These are phyloP conservation scores for Pemphredon lugubris DNA, from an alignment of 2,888 invertebrate genomes.

Conservation along the genomic window DNA sequence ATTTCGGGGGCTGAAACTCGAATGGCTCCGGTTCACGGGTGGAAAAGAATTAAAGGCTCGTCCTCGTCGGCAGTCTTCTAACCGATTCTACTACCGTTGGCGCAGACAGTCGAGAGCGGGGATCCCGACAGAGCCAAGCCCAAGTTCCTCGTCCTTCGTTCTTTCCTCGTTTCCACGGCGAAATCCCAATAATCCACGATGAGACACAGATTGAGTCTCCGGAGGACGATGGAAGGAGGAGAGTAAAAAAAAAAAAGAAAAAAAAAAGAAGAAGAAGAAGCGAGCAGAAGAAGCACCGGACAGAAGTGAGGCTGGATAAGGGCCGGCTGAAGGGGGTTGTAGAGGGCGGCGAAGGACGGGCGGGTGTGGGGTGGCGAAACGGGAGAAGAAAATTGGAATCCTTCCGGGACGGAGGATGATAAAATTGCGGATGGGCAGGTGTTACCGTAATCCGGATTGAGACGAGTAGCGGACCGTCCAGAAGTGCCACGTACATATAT, in stretches of 20 bases:
- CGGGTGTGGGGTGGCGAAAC: constrained; percentile 48
- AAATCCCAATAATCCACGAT: constrained; percentile 80
- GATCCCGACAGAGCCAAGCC: constrained; percentile 37
- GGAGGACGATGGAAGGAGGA: constrained; percentile 39
- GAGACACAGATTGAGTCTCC: constrained; percentile 79
- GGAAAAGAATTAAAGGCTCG: constrained; percentile 61
- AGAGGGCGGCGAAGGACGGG: constrained; percentile 33
- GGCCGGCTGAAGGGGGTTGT: constrained; percentile 43
- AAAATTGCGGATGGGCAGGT: constrained; percentile 79
- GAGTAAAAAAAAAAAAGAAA: constrained; percentile 26
- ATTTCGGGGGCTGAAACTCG: constrained; percentile 40
- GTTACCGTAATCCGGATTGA: constrained; percentile 77
- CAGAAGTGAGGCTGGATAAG: constrained; percentile 33
- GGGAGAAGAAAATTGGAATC: constrained; percentile 79
- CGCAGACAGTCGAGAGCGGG: constrained; percentile 31
- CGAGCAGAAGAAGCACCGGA: constrained; percentile 32
- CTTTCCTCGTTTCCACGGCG: constrained; percentile 56
- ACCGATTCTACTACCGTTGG: constrained; percentile 28
- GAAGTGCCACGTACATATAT: constrained; percentile 25
- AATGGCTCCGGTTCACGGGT: constrained; percentile 31
- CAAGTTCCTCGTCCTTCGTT: constrained; percentile 35
- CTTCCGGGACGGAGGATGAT: constrained; percentile 75
- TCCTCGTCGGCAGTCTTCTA: constrained; percentile 61
- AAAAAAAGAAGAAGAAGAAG: constrained; percentile 9
- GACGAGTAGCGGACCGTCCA: constrained; percentile 58